These are phyloP conservation scores for Paralinhomoeus sp. DNA, from an alignment of 2,888 invertebrate genomes.

Conservation along the genomic window DNA sequence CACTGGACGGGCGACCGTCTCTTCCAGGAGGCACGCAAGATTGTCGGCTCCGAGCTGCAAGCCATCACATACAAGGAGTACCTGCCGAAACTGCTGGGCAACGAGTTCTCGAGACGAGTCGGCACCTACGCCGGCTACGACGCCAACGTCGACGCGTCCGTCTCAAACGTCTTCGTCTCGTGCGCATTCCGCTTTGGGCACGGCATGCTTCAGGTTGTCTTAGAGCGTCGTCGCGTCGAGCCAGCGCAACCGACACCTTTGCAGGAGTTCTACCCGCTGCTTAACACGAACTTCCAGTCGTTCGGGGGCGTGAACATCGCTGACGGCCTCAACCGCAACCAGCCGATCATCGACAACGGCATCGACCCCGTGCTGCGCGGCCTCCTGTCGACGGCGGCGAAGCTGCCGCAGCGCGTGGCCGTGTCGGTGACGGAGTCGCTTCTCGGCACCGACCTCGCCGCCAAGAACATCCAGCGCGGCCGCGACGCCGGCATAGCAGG, in stretches of 20 bases:
- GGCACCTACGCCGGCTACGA: constrained; percentile 59
- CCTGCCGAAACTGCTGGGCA: constrained; percentile 60
- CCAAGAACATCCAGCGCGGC: no score
- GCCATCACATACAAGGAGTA: constrained; percentile 59
- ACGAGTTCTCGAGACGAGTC: constrained; percentile 42
- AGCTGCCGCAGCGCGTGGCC: constrained; percentile 52
- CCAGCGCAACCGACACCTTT: no score
- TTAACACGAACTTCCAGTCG: constrained; percentile 50
- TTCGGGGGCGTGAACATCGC: constrained; percentile 67
- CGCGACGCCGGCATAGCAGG: no score
- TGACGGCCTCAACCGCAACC: constrained; percentile 89
- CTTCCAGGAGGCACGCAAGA: constrained; percentile 37
- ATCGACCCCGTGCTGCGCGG: constrained; percentile 74
- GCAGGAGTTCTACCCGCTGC: constrained; percentile 43
- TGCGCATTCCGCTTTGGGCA: no score
- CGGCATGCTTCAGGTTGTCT: no score
- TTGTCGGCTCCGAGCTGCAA: constrained; percentile 75
- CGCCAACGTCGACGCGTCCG: constrained; percentile 31
- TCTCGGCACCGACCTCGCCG: no score
- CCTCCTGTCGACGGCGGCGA: constrained; percentile 22
- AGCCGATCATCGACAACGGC: constrained; percentile 82
- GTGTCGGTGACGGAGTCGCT: constrained; percentile 76
- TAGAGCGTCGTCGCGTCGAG: background rate
- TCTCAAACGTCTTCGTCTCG: background rate
- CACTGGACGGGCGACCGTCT: constrained; percentile 74